Base-by-base conservation (phyloP, 1,140 invertebrate species). In the Aphaenogaster rudis region DNA sequence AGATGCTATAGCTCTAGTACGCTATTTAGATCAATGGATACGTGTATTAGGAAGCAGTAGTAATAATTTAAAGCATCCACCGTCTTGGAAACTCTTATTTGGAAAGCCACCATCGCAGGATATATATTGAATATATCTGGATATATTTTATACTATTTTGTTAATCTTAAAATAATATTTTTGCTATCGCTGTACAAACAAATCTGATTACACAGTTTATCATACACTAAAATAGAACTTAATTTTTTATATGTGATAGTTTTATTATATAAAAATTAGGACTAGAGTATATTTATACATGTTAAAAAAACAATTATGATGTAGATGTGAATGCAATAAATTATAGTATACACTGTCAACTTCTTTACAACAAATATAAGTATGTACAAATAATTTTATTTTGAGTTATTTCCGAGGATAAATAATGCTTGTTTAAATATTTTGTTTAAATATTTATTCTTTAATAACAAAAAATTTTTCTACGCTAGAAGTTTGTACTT, bases 401-500 rank as follows among this genome's bases (percentile, higher is more conserved):
- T 28, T 52, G 59, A 28, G 48, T 36, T n/a, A 66, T 11, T 48
- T 66, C 11, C 36, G 7, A 36, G 7, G 15, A 80, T 54, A 80
- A 81, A 76, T 59, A 80, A 80, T 39, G 50, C 48, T 54, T 71
- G 45, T 61, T 42, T 61, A 13, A 28, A 76, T 76, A 50, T 45
- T 39, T 15, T 77, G 9, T 81, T 88, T 54, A 54, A 78, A 36
- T n/a, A 5, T 71, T 78, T 84, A 78, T 42, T 64, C 42, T 54
- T 36, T 66, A 64, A 5, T 84, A 77, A 77, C 42, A 74, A 69
- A 59, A 50, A 66, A 69, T 39, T 69, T 72, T 64, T 66, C 71
- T 57, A 91, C 28, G 97, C 96, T 90, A 97, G 93, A 63, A 98
- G 96, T 94, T 98, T 98, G 87, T 97, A 97, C 95, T 98, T 98